These are phyloP conservation scores for Synergus gifuensis DNA, from an alignment of 2,888 invertebrate species.

Conservation along the genomic window DNA sequence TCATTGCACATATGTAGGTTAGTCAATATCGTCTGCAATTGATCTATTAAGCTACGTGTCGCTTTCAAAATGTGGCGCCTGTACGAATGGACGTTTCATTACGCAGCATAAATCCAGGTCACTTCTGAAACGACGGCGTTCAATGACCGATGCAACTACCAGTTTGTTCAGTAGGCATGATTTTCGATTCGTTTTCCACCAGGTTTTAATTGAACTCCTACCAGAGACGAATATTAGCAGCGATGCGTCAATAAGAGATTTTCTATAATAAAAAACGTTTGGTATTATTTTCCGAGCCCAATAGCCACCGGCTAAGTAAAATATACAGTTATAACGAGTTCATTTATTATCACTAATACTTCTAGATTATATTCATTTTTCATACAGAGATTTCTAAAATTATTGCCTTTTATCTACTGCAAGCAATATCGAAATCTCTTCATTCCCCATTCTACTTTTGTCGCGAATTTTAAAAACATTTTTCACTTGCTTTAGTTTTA, in stretches of 20 bases:
- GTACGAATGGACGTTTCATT: slow-evolving; percentile 35
- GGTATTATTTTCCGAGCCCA: not conserved
- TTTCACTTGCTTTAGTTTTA: not conserved
- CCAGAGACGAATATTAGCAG: not conserved
- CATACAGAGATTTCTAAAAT: not conserved
- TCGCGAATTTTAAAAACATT: not conserved
- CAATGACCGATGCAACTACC: slow-evolving; percentile 29
- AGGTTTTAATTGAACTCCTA: slow-evolving; percentile 12
- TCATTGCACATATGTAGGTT: too few relatives aligned
- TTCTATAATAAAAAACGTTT: not conserved
- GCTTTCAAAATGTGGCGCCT: slow-evolving; percentile 23
- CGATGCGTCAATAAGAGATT: not conserved
- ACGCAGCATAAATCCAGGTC: slow-evolving; percentile 34
- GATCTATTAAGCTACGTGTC: slow-evolving; percentile 34
- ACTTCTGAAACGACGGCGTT: slow-evolving; percentile 19
- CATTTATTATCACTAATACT: slow-evolving; percentile 2
- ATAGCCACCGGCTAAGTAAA: not conserved
- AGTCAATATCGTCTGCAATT: slow-evolving; percentile 4
- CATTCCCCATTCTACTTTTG: not conserved
- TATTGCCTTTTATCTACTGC: not conserved
- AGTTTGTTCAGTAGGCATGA: slow-evolving; percentile 4
- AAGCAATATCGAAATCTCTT: not conserved
- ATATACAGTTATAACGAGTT: not conserved
- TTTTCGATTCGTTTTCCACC: slow-evolving; percentile 11
- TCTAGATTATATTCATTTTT: not conserved